Percentiles rank a stretch among this genome's conserved stretches.
Conservation (phyloP, 2,797 vertebrate genomes). For the Acanthis flammea region DNA sequence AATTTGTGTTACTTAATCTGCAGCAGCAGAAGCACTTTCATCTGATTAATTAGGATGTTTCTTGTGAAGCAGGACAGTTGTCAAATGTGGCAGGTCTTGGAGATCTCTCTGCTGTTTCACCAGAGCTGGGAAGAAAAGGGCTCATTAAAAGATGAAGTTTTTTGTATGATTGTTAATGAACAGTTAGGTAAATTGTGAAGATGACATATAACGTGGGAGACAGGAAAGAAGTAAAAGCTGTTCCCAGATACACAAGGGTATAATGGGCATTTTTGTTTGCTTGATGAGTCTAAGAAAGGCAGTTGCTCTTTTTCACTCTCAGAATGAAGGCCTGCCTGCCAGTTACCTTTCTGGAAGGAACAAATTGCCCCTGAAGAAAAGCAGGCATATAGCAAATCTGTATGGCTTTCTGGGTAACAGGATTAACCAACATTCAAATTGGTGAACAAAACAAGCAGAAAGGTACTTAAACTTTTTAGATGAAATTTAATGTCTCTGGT, state of each 20-base stretch:
- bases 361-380: background rate
- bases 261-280: accelerated
- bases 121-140: background rate
- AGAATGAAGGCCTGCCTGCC: background rate
- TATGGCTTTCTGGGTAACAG: background rate
- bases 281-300: background rate
- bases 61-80: background rate
- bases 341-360: background rate
- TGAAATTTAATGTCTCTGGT: background rate
- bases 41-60: background rate
- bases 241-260: background rate
- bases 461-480: background rate
- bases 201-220: background rate
- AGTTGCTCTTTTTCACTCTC: background rate
- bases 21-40: background rate
- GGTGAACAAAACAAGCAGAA: background rate
- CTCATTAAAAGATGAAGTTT: background rate
- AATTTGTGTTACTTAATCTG: background rate
- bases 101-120: background rate
- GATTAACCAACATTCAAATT: background rate
- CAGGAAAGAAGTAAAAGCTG: background rate
- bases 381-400: background rate
- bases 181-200: background rate
- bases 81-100: background rate
- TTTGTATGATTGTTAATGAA: background rate